Conservation (phyloP, 2,888 invertebrate genomes). For the Plebejus anna region DNA sequence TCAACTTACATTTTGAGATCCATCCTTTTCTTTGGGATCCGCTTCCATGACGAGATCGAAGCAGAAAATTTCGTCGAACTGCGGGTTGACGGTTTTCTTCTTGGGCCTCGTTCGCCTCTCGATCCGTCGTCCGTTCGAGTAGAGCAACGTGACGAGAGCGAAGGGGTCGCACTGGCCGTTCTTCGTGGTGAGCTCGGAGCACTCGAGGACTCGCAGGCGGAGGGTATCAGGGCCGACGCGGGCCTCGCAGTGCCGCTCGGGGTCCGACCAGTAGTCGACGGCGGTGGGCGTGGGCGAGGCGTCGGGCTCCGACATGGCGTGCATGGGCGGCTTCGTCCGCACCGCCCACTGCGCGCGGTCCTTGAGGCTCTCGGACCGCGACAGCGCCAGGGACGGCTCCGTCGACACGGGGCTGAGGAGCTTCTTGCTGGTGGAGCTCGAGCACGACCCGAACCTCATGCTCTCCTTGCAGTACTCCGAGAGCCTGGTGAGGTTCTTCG, state of each 20-base stretch:
- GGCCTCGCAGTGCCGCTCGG: slow-evolving; percentile 71
- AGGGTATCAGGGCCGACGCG: slow-evolving; percentile 70
- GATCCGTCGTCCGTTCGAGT: slow-evolving; percentile 89
- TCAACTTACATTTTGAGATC: slow-evolving; percentile 76
- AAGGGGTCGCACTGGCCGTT: slow-evolving; percentile 96
- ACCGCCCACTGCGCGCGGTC: slow-evolving; percentile 67
- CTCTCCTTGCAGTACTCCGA: slow-evolving; percentile 74
- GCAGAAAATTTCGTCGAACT: slow-evolving; percentile 92
- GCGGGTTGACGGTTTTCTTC: slow-evolving; percentile 94
- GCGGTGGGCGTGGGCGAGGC: slow-evolving; percentile 66
- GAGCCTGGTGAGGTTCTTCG: slow-evolving; percentile 66
- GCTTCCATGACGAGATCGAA: slow-evolving; percentile 84
- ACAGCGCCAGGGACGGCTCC: slow-evolving; percentile 65
- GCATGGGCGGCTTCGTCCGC: slow-evolving; percentile 67
- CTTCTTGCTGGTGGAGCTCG: slow-evolving; percentile 73
- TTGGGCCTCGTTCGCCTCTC: slow-evolving; percentile 90
- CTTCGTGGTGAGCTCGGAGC: slow-evolving; percentile 92
- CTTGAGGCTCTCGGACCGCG: slow-evolving; percentile 73
- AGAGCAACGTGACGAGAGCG: slow-evolving; percentile 88
- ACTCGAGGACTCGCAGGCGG: slow-evolving; percentile 87
- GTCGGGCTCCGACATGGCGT: slow-evolving; percentile 66
- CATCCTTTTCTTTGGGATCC: slow-evolving; percentile 75
- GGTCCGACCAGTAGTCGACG: slow-evolving; percentile 76
- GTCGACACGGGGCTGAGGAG: slow-evolving; percentile 62
- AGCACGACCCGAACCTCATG: slow-evolving; percentile 72